Percentiles rank a stretch among this genome's conserved stretches.
Evolutionary conservation across 1,140 invertebrate species (phyloP).

Genomic region (Chelonus insularis): DNA sequence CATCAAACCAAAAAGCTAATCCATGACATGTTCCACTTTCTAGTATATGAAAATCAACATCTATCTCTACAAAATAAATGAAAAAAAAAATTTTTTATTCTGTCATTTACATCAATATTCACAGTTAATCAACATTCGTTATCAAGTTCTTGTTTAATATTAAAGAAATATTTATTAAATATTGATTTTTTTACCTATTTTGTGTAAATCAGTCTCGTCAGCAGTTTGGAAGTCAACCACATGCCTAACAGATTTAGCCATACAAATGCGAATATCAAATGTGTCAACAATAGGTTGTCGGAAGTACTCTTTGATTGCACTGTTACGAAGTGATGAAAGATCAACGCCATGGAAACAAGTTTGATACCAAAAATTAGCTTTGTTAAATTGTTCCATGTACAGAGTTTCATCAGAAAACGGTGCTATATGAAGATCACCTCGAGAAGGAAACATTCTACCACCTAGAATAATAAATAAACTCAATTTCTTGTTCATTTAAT

Average conservation of each 20-base stretch:
- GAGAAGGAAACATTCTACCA: slow-evolving; percentile 91
- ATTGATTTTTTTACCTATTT: slow-evolving; percentile 86
- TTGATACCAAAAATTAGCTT: slow-evolving; percentile 99
- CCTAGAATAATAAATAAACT: slow-evolving; percentile 35
- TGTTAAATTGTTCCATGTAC: slow-evolving; percentile 98
- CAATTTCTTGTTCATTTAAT: too few species aligned
- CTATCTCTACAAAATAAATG: slow-evolving; percentile 70
- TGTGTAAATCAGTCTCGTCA: slow-evolving; percentile 91
- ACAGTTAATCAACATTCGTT: not conserved
- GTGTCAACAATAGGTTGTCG: slow-evolving; percentile 98
- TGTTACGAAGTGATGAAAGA: slow-evolving; percentile 84
- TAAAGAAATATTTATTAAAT: too few species aligned
- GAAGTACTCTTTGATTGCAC: slow-evolving; percentile 97
- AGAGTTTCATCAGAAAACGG: slow-evolving; percentile 97
- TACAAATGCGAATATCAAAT: slow-evolving; percentile 97
- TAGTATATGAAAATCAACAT: slow-evolving; percentile 89
- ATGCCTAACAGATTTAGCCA: slow-evolving; percentile 92
- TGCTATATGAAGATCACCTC: slow-evolving; percentile 96
- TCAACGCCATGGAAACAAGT: slow-evolving; percentile 98
- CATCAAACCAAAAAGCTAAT: slow-evolving; percentile 99
- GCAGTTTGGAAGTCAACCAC: slow-evolving; percentile 95
- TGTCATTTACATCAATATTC: too few species aligned
- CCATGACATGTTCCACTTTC: slow-evolving; percentile 96
- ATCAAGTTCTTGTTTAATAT: too few species aligned
- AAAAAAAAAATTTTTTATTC: not conserved